Evolutionary conservation across 1,140 invertebrate genomes (phyloP).

Genomic region (Papilio helenus): DNA sequence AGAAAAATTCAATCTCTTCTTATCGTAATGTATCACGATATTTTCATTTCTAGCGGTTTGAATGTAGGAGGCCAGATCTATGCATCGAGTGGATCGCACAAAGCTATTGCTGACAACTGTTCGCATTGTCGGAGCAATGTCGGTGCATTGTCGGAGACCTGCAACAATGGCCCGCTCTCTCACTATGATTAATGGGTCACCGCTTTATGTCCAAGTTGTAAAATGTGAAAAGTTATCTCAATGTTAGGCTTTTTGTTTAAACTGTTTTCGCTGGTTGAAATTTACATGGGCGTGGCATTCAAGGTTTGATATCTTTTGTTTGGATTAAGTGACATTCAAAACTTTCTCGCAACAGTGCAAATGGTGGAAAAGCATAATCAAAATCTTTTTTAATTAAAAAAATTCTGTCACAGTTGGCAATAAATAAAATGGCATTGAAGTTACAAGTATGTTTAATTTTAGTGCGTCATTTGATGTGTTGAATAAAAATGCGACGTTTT

Average conservation of each 20-base stretch:
- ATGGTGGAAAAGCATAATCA: too few relatives aligned
- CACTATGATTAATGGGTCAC: constrained; percentile 40
- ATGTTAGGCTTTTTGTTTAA: constrained; percentile 35
- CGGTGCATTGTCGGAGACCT: constrained; percentile 18
- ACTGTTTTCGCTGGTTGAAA: background rate
- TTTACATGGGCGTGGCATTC: background rate
- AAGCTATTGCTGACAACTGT: constrained; percentile 37
- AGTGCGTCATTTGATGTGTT: background rate
- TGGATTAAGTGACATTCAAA: constrained; percentile 1
- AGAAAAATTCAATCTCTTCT: constrained; percentile 28
- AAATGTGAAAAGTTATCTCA: constrained; percentile 34
- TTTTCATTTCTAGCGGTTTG: constrained; percentile 31
- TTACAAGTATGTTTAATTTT: background rate
- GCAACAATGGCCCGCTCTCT: constrained; percentile 35
- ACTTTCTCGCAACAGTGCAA: background rate
- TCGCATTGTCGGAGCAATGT: constrained; percentile 8
- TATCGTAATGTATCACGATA: constrained; percentile 16
- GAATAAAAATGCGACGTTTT: too few relatives aligned
- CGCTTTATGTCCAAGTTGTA: constrained; percentile 33
- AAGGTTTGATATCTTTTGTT: background rate
- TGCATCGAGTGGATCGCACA: constrained; percentile 37
- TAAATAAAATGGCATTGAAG: too few relatives aligned
- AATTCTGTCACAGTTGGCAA: background rate
- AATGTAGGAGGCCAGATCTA: constrained; percentile 38
- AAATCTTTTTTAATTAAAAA: too few relatives aligned